These are phyloP conservation scores for Strix uralensis DNA, from an alignment of 2,113 vertebrate genomes.

Conservation along the genomic window DNA sequence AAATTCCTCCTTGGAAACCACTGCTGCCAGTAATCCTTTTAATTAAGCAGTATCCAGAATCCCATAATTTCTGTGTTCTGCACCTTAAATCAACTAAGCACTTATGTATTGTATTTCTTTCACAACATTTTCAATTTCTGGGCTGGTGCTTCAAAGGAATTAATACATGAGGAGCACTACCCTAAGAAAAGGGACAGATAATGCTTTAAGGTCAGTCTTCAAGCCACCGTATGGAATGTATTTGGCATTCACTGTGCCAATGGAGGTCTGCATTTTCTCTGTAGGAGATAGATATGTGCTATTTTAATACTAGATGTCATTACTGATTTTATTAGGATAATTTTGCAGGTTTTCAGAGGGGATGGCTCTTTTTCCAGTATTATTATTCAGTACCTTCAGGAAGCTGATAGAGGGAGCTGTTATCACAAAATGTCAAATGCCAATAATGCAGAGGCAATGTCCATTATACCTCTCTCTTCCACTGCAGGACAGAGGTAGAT, in stretches of 20 bases:
- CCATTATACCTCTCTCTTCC: background rate
- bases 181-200: background rate
- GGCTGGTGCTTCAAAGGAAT: background rate
- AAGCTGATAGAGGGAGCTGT: background rate
- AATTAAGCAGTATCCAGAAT: background rate
- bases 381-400: background rate
- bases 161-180: background rate
- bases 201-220: background rate
- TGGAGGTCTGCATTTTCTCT: background rate
- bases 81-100: background rate
- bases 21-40: background rate
- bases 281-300: background rate
- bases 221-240: background rate
- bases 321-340: background rate
- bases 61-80: background rate
- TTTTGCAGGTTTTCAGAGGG: background rate
- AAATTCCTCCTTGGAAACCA: slow-evolving; percentile 18
- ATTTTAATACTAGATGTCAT: background rate
- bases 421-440: background rate
- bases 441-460: background rate
- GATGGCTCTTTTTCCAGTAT: background rate
- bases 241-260: background rate
- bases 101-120: background rate
- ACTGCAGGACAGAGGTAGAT: background rate
- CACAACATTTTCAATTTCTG: background rate